phyloP scores from a whole-genome alignment of 2,113 vertebrate genomes.

The Hemicordylus capensis region DNA sequence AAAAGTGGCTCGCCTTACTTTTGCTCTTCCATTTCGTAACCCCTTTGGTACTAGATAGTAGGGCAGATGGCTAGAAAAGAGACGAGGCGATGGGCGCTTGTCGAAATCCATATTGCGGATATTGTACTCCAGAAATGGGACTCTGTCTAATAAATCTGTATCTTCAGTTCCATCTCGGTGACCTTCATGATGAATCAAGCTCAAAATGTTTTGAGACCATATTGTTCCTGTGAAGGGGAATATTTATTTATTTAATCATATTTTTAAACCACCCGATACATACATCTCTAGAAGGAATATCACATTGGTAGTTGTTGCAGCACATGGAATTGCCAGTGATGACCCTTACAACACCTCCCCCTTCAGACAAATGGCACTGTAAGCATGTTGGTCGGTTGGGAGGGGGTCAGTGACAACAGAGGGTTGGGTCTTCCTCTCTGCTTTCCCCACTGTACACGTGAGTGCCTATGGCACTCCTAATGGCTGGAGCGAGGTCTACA shows the following conservation, averaged over 20 bases:
- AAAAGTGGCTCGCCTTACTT: constrained; percentile 46
- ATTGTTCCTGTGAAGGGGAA: constrained; percentile 62
- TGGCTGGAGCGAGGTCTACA: no score
- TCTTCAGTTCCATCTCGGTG: constrained; percentile 54
- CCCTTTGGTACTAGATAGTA: constrained; percentile 66
- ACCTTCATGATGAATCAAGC: constrained; percentile 62
- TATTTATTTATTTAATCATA: background rate
- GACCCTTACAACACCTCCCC: no score
- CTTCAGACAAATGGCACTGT: no score
- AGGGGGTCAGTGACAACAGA: no score
- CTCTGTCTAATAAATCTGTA: accelerated
- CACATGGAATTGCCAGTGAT: no score
- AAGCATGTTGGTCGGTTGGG: no score
- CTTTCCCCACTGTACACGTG: no score
- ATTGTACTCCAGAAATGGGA: constrained; percentile 56
- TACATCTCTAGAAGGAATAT: no score
- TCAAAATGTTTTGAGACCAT: constrained; percentile 72
- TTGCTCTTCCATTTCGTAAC: constrained; percentile 56
- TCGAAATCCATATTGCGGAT: accelerated
- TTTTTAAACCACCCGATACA: no score
- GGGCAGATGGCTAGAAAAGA: constrained; percentile 62
- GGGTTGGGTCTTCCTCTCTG: no score
- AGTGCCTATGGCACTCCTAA: no score
- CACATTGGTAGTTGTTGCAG: no score
- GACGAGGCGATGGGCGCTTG: constrained; percentile 38